Conservation (phyloP, 2,797 vertebrate species). For the Rhincodon typus region DNA sequence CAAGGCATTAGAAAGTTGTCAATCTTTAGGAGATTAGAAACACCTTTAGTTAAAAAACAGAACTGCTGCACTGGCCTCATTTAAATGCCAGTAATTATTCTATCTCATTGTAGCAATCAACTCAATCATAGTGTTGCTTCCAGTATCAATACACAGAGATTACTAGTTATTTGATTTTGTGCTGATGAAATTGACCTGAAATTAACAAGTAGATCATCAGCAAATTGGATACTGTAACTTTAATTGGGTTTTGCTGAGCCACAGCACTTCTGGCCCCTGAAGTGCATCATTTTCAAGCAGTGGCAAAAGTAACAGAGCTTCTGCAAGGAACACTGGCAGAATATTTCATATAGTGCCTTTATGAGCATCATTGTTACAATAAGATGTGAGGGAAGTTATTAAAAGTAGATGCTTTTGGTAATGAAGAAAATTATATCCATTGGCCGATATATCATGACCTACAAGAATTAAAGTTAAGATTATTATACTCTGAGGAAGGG, state of each 20-base stretch:
- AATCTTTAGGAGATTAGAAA: background rate
- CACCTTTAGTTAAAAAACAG: background rate
- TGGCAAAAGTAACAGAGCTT: background rate
- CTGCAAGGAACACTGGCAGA: background rate
- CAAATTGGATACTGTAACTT: conserved; percentile 31
- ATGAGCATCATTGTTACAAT: background rate
- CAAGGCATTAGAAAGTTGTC: background rate
- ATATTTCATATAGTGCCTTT: background rate
- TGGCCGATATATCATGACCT: background rate
- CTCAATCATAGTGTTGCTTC: conserved; percentile 24
- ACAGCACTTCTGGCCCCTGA: background rate
- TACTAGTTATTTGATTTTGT: conserved; percentile 29
- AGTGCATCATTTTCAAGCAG: background rate
- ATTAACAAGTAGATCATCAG: conserved; percentile 16
- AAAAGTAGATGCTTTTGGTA: background rate
- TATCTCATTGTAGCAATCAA: conserved; percentile 25
- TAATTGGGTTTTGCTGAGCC: conserved; percentile 15
- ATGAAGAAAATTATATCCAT: background rate
- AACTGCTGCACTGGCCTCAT: background rate
- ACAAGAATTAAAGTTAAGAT: background rate
- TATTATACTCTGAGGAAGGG: background rate
- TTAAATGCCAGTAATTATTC: conserved; percentile 27
- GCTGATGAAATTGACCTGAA: conserved; percentile 34
- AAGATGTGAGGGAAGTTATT: background rate
- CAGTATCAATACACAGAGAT: conserved; percentile 33